Conservation (phyloP, 2,113 vertebrate genomes). For the Acanthochromis polyacanthus region DNA sequence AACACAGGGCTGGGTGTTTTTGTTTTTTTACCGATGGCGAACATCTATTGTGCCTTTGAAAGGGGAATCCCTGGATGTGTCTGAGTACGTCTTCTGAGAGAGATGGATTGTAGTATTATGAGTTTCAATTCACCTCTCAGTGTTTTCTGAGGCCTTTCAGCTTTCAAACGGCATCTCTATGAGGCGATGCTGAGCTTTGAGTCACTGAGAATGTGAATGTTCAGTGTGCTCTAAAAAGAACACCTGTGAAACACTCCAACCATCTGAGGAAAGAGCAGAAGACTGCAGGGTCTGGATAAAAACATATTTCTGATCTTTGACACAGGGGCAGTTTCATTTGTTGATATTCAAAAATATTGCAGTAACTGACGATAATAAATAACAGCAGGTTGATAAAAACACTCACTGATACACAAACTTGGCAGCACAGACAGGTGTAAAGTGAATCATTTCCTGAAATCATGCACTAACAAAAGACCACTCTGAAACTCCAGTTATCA, state of each 20-base stretch:
- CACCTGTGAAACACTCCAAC: conserved; percentile 7
- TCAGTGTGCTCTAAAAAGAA: conserved; percentile 16
- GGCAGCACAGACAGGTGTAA: too few relatives aligned
- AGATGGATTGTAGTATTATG: conserved; percentile 11
- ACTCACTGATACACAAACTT: too few relatives aligned
- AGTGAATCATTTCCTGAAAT: too few relatives aligned
- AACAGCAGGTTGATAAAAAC: too few relatives aligned
- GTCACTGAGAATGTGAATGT: neutral
- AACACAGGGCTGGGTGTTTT: neutral
- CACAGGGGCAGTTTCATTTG: too few relatives aligned
- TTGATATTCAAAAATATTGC: too few relatives aligned
- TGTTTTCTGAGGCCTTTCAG: conserved; percentile 7
- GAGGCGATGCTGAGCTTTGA: neutral
- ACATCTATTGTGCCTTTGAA: conserved; percentile 4
- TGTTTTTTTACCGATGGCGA: conserved; percentile 22
- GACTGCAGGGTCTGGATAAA: neutral
- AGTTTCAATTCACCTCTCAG: conserved; percentile 26
- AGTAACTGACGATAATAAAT: too few relatives aligned
- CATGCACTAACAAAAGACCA: too few relatives aligned
- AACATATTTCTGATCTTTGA: too few relatives aligned
- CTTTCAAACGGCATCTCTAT: conserved; percentile 4
- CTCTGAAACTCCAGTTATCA: too few relatives aligned
- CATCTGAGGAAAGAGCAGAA: neutral
- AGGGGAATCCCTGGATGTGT: conserved; percentile 1
- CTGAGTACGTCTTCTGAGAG: neutral